Percentiles rank a stretch among this genome's conserved stretches.
phyloP scores from a whole-genome alignment of 2,113 vertebrate species.

The Planiliza haematocheilus region DNA sequence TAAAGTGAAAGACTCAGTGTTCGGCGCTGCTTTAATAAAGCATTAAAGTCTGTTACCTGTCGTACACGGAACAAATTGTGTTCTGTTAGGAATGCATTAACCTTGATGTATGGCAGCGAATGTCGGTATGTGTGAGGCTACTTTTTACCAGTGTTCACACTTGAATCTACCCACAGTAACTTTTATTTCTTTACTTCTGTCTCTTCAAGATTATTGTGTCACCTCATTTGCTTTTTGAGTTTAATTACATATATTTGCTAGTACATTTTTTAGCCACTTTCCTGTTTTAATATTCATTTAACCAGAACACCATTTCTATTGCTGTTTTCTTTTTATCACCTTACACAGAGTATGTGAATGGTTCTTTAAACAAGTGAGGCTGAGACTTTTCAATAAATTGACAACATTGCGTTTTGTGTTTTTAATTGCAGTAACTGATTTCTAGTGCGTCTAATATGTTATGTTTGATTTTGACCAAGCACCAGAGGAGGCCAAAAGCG shows the following conservation, averaged over 20 bases:
- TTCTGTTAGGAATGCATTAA: constrained; percentile 71
- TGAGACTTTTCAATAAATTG: no score
- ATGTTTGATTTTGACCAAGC: no score
- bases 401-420: no score
- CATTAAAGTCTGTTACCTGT: constrained; percentile 68
- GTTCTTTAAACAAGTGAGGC: no score
- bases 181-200: constrained; percentile 1
- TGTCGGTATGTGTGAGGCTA: constrained; percentile 20
- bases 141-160: constrained; percentile 8
- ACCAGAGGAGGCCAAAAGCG: no score
- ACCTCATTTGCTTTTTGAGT: not conserved
- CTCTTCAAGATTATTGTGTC: not conserved
- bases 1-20: constrained; percentile 66
- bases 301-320: not conserved
- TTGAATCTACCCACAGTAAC: constrained; percentile 2
- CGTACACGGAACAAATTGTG: constrained; percentile 65
- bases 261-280: no score
- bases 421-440: no score
- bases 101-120: constrained; percentile 54
- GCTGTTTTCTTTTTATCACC: no score
- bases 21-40: constrained; percentile 70
- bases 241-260: not conserved
- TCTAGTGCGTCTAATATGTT: no score
- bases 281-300: not conserved
- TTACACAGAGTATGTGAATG: no score